Evolutionary conservation across 2,797 vertebrate genomes (phyloP), one percentile per base, ranked within the genome.

Genomic region (Sebastes elongatus): DNA sequence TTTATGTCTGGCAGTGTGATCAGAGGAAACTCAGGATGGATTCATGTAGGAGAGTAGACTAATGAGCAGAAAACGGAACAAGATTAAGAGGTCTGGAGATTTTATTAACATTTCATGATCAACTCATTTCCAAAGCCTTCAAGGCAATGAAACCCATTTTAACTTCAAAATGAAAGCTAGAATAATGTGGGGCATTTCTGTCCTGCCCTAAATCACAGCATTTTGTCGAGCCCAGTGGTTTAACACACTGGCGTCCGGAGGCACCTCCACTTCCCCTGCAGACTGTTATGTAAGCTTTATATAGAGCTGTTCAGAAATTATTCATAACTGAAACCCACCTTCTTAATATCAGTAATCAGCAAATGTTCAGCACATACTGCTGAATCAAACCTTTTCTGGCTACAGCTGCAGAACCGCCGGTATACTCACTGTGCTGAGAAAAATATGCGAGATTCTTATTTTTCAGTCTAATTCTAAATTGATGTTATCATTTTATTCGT

Each of bases 71-170:
- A 71, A 68, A 80, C 59, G 33, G 63, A 78, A 46, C 20, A 10
- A 71, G 69, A 86, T 82, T 62, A 67, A 75, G 65, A 61, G 62
- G 67, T 80, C 33, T 83, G 20, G 14, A 69, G 52, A 73, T 78
- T 72, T 72, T 56, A 83, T 78, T 81, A 82, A 65, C 74, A 81
- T 80, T 82, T 87, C 71, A 86, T 77, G 67, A 81, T 83, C n/a
- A 81, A 52, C 67, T 85, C 53, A 23, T 86, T 88, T 75, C 80
- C 33, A 72, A 49, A 66, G 62, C 70, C 77, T 84, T 77, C n/a
- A 27, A 79, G 61, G 83, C 69, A 76, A 42, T 69, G 30, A 84
- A 86, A 20, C 25, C 25, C 52, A 56, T 74, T 87, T 84, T 18
- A 30, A 60, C 46, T 77, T 84, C 52, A 59, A 74, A 61, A 55